phyloP scores from a whole-genome alignment of 2,888 invertebrate genomes.

The Antitype chi region DNA sequence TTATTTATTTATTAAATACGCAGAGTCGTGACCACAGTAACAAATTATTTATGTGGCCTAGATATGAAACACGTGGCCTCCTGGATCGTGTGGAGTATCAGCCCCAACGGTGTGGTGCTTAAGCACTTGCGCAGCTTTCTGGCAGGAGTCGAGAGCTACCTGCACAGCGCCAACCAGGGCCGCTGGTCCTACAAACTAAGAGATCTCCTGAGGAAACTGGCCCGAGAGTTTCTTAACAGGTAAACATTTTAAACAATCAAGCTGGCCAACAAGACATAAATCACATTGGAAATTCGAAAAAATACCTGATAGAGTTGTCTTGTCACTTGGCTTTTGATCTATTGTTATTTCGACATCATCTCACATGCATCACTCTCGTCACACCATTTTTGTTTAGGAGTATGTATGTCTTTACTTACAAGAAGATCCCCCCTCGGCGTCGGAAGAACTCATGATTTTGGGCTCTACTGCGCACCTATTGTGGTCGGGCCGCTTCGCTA shows the following conservation, averaged over 20 bases:
- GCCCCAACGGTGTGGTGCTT: constrained; percentile 92
- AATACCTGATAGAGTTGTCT: constrained; percentile 6
- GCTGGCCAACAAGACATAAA: neutral
- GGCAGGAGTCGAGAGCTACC: constrained; percentile 95
- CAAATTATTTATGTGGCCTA: constrained; percentile 59
- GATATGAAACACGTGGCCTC: constrained; percentile 88
- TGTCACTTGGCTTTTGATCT: neutral
- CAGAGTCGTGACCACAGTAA: constrained; percentile 14
- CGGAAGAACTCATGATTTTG: constrained; percentile 26
- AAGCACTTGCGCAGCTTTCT: constrained; percentile 95
- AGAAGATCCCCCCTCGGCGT: constrained; percentile 6
- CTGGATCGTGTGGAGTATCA: constrained; percentile 92
- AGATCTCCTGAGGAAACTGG: constrained; percentile 93
- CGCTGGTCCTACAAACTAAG: constrained; percentile 93
- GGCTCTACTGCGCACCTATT: constrained; percentile 14
- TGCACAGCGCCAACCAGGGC: constrained; percentile 97
- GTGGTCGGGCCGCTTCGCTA: constrained; percentile 18
- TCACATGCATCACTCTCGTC: constrained; percentile 11
- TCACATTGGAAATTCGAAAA: constrained; percentile 11
- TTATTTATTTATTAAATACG: constrained; percentile 20
- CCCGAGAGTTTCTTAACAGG: constrained; percentile 92
- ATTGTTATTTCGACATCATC: constrained; percentile 21
- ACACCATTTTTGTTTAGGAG: constrained; percentile 31
- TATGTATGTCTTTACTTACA: constrained; percentile 31
- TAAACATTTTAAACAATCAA: constrained; percentile 58